Percentiles rank a stretch among this genome's conserved stretches.
Conservation (phyloP, 2,797 vertebrate species). For the Aselliscus stoliczkanus region DNA sequence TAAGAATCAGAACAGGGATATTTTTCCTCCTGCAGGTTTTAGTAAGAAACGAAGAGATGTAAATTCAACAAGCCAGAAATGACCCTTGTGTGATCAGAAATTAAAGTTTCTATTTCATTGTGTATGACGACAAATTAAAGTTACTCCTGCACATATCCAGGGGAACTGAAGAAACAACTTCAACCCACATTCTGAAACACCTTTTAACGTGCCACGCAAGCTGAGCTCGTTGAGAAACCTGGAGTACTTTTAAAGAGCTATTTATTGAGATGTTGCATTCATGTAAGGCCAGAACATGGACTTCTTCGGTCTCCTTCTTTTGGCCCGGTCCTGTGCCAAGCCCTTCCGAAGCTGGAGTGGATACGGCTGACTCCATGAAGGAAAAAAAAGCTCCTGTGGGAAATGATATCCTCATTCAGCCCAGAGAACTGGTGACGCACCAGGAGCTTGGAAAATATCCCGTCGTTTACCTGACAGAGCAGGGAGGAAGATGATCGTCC, state of each 20-base stretch:
- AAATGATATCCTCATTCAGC: conserved; percentile 45
- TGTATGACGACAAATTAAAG: background rate
- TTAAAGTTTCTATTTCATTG: background rate
- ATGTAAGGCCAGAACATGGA: background rate
- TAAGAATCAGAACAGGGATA: background rate
- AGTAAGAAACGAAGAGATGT: background rate
- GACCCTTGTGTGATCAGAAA: background rate
- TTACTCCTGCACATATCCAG: background rate
- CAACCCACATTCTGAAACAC: background rate
- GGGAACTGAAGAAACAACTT: conserved; percentile 1
- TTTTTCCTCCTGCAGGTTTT: background rate
- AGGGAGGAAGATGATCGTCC: background rate
- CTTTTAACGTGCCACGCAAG: background rate
- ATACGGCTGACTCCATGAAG: background rate
- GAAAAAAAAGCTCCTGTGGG: background rate
- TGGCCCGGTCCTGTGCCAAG: background rate
- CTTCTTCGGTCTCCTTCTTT: background rate
- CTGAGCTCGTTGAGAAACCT: background rate
- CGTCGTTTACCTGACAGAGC: background rate
- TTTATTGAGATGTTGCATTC: background rate
- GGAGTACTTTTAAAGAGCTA: background rate
- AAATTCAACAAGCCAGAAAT: background rate
- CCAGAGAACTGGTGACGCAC: conserved; percentile 42
- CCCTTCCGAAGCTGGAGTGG: background rate
- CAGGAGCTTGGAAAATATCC: conserved; percentile 37